Evolutionary conservation across 2,888 invertebrate species (phyloP), one percentile per base, ranked within the genome.

Genomic region (Chromoteleia sp.): DNA sequence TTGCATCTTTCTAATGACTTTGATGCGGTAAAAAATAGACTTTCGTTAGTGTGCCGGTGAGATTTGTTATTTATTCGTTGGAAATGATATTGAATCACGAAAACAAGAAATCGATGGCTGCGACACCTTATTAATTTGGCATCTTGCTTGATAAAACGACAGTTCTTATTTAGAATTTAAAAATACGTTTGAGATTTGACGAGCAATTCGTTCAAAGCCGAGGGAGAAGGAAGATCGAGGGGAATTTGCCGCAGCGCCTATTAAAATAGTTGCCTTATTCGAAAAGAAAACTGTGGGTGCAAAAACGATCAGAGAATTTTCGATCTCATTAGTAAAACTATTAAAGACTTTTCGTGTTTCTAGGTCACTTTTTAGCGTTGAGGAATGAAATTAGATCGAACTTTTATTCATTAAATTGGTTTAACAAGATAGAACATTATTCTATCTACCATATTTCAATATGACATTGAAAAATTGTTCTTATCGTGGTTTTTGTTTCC

Each of bases 1-100:
- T 67, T 67, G 67, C 75, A 59, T 52, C 33, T 68, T 76, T 76
- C 59, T 76, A 67, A 76, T 76, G 33, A 54, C 48, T 21, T 25
- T 19, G 41, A 17, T 21, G 45, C n/a, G 6, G 12, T 52, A 41
- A 59, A 59, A 71, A 59, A 36, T 36, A 8, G 12, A 12, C 70
- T 25, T 58, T 58, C 14, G 39, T 45, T 70, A 30, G 12, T 50
- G 25, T 12, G 45, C 43, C 14, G 25, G 8, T 29, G 14, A 12
- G 10, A n/a, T 36, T 70, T 45, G 39, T 21, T 58, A 56, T 58
- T 45, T 70, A 21, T 45, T 58, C 15, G 17, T 10, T 36, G 25
- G 5, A 39, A 65, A 39, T 30, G 25, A 17, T 10, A 63, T 30
- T n/a, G 14, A 5, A 7, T 7, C 6, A 25, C 3, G 25, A 25